phyloP scores from a whole-genome alignment of 1,140 invertebrate species.

The Macrosteles quadrilineatus region DNA sequence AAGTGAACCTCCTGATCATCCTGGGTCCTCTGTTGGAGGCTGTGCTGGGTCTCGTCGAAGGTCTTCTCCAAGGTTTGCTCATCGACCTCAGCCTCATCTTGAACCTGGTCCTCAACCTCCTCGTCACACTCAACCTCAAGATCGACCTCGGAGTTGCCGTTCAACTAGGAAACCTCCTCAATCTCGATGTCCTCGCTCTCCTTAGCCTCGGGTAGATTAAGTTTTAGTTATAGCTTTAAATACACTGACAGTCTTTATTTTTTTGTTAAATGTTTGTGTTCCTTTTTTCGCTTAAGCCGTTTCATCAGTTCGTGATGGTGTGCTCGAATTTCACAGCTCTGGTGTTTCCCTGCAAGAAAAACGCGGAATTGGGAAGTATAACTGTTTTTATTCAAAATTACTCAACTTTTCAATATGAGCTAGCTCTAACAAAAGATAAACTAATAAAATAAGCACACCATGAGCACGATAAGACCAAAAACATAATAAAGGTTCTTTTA shows the following conservation, averaged over 20 bases:
- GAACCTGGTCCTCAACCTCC: constrained; percentile 3
- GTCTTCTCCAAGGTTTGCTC: neutral
- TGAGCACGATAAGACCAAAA: too few species aligned
- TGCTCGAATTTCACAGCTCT: too few species aligned
- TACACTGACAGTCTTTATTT: neutral
- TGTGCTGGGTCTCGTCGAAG: neutral
- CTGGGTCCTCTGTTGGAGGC: constrained; percentile 3
- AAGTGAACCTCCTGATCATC: neutral
- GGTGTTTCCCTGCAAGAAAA: too few species aligned
- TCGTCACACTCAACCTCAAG: neutral
- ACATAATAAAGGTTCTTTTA: too few species aligned
- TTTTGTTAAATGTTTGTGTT: too few species aligned
- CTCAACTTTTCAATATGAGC: too few species aligned
- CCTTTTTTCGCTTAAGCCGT: too few species aligned
- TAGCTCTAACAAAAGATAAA: too few species aligned
- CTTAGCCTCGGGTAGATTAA: constrained; percentile 3
- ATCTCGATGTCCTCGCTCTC: neutral
- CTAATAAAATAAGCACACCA: too few species aligned
- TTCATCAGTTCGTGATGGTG: too few species aligned
- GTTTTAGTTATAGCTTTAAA: neutral
- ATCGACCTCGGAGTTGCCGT: neutral
- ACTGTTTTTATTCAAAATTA: too few species aligned
- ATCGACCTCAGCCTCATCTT: neutral
- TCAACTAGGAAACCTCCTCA: constrained; percentile 8
- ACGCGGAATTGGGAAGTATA: too few species aligned